Percentiles rank a stretch among this genome's conserved stretches.
Conservation (phyloP, 2,888 invertebrate genomes). For the Anticlea derivata region DNA sequence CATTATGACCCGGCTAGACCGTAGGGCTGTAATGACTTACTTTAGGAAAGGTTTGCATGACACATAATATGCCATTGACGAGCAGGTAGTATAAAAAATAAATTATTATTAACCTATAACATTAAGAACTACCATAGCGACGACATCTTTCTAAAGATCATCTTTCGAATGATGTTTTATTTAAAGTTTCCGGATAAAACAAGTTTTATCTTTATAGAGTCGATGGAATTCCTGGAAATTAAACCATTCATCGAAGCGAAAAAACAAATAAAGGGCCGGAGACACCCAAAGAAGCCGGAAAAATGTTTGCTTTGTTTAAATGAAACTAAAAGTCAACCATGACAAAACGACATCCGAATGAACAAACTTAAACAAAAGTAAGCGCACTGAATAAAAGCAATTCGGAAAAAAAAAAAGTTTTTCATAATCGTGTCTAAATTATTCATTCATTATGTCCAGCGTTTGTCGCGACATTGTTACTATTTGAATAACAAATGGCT, state of each 20-base stretch:
- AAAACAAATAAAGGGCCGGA: constrained; percentile 2
- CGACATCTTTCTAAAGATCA: no score
- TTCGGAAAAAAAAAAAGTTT: constrained; percentile 36
- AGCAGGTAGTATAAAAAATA: no score
- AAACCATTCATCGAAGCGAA: not conserved
- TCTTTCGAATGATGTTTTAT: no score
- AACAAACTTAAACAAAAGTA: no score
- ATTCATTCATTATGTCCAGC: constrained; percentile 74
- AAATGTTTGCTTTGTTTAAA: constrained; percentile 62
- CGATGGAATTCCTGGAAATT: not conserved
- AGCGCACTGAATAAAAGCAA: not conserved
- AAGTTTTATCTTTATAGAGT: no score
- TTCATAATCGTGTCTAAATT: constrained; percentile 80
- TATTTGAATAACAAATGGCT: constrained; percentile 82
- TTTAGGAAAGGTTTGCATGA: no score
- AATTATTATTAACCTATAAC: no score
- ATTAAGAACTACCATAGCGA: no score
- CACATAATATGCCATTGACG: no score
- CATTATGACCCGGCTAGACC: no score
- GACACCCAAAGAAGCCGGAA: constrained; percentile 37
- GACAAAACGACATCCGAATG: not conserved
- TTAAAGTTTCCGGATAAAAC: no score
- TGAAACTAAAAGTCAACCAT: constrained; percentile 56
- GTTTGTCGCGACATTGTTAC: constrained; percentile 68
- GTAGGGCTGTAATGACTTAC: no score